Conservation (phyloP, 2,113 vertebrate genomes). For the Vireo altiloquus region DNA sequence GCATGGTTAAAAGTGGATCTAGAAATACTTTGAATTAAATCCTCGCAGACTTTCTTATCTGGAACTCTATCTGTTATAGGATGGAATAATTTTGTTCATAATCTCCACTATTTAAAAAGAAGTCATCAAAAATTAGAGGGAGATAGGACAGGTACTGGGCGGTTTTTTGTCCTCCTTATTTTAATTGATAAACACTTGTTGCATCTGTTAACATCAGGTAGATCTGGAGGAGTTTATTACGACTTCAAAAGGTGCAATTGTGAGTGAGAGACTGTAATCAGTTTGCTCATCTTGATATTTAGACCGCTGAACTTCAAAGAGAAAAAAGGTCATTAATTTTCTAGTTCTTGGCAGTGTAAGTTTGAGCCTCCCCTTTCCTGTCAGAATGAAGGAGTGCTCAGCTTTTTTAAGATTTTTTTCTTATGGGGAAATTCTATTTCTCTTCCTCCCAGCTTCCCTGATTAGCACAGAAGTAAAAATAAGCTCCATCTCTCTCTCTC, state of each 20-base stretch:
- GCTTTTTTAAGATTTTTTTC: background rate
- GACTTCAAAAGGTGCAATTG: background rate
- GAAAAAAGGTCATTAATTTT: slow-evolving; percentile 23
- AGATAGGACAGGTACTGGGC: background rate
- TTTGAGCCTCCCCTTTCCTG: background rate
- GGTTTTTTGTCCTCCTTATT: background rate
- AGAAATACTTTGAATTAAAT: background rate
- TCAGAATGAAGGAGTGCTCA: background rate
- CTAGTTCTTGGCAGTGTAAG: background rate
- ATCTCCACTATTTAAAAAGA: background rate
- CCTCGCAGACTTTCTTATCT: background rate
- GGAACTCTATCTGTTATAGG: background rate
- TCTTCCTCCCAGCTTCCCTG: background rate
- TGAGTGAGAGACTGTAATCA: background rate
- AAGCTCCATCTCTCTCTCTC: background rate
- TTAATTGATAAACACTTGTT: background rate
- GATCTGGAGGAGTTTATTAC: background rate
- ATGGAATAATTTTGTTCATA: background rate
- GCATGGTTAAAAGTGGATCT: background rate
- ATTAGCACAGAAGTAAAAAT: background rate
- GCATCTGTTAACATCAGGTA: background rate
- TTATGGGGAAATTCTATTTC: background rate
- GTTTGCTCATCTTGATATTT: background rate
- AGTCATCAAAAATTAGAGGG: background rate
- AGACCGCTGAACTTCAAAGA: background rate